A percentile compares a stretch with the other conserved stretches of the same genome.
Evolutionary conservation across 1,140 invertebrate species (phyloP).

Genomic region (Brachionus manjavacas): DNA sequence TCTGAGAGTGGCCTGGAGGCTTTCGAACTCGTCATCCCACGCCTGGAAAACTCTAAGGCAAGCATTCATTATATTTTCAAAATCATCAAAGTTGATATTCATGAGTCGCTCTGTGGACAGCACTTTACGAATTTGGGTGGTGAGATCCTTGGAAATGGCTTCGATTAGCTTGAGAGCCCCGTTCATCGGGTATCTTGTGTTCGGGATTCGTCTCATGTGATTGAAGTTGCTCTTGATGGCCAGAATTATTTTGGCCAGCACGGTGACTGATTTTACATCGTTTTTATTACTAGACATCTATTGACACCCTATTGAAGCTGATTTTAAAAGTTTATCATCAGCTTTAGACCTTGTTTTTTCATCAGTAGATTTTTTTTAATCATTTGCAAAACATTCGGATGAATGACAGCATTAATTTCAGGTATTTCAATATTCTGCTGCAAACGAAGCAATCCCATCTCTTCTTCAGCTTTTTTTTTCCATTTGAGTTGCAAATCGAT

Average conservation of each 20-base stretch:
- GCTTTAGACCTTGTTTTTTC: conserved; percentile 89
- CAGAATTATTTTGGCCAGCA: conserved; percentile 80
- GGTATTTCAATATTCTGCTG: conserved; percentile 99
- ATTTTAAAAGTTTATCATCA: conserved; percentile 87
- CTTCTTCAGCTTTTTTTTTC: conserved; percentile 98
- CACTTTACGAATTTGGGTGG: conserved; percentile 84
- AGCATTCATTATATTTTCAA: conserved; percentile 88
- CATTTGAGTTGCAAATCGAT: conserved; percentile 59
- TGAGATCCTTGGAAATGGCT: conserved; percentile 91
- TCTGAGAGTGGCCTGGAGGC: conserved; percentile 79
- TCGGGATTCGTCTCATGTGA: conserved; percentile 89
- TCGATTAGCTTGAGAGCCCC: conserved; percentile 85
- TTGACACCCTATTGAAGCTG: conserved; percentile 93
- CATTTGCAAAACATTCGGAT: conserved; percentile 75
- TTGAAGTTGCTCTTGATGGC: conserved; percentile 84
- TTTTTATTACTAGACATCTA: conserved; percentile 99
- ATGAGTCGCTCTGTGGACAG: conserved; percentile 86
- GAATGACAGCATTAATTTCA: conserved; percentile 86
- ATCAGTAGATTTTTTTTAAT: conserved; percentile 86
- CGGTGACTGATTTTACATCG: conserved; percentile 89
- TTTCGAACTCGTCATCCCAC: conserved; percentile 99
- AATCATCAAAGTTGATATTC: conserved; percentile 97
- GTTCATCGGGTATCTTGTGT: conserved; percentile 94
- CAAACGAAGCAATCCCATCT: conserved; percentile 95
- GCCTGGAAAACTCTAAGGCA: conserved; percentile 92